phyloP scores from a whole-genome alignment of 2,797 vertebrate species.

The Girardinus metallicus region DNA sequence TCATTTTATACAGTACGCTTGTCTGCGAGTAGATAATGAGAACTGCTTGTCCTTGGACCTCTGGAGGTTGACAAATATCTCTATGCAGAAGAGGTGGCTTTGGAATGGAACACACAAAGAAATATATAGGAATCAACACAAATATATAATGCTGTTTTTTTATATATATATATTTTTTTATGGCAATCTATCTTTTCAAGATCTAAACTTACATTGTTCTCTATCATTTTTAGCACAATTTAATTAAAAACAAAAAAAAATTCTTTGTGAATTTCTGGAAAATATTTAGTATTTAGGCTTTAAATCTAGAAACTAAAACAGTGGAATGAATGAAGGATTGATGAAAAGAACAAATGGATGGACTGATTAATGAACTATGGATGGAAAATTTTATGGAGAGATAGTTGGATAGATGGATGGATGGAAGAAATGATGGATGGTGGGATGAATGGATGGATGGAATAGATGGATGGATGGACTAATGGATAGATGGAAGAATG shows the following conservation, averaged over 20 bases:
- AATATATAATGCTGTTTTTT: not conserved
- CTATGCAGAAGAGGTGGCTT: constrained; percentile 9
- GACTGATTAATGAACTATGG: not conserved
- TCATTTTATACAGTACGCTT: constrained; percentile 46
- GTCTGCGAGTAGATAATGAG: constrained; percentile 16
- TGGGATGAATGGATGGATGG: no score
- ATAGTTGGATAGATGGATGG: not conserved
- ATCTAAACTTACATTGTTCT: not conserved
- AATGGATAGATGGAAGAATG: not conserved
- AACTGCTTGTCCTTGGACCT: constrained; percentile 30
- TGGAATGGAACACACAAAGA: not conserved
- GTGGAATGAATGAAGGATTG: not conserved
- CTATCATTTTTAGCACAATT: not conserved
- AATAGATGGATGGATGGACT: no score
- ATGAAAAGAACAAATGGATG: not conserved
- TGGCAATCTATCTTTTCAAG: not conserved
- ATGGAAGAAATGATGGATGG: no score
- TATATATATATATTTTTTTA: not conserved
- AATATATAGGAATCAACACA: not conserved
- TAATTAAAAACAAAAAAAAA: not conserved
- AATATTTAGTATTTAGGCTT: not conserved
- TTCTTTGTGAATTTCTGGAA: not conserved
- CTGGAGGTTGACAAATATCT: constrained; percentile 5
- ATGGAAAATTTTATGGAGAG: not conserved
- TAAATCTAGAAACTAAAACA: not conserved